Percentiles rank a stretch among this genome's conserved stretches.
phyloP scores from a whole-genome alignment of 2,113 vertebrate genomes.

The Rhinoderma darwinii region DNA sequence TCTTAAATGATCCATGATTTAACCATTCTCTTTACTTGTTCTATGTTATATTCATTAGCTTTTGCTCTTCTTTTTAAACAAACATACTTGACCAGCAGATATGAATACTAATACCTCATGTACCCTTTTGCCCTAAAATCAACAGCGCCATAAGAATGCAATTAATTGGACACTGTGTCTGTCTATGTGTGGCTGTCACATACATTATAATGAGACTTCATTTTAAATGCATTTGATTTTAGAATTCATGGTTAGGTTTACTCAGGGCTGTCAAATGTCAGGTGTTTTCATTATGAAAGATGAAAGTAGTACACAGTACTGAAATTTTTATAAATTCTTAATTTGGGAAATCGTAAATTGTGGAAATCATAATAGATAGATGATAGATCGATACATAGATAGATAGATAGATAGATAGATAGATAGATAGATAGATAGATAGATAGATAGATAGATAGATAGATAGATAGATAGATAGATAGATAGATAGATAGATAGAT shows the following conservation, averaged over 20 bases:
- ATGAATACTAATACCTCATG: background rate
- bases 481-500: too few relatives aligned
- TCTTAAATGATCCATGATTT: slow-evolving; percentile 23
- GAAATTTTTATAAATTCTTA: slow-evolving; percentile 22
- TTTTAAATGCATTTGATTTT: slow-evolving; percentile 50
- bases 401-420: too few relatives aligned
- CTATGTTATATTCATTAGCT: background rate
- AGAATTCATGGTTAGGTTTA: slow-evolving; percentile 50
- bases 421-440: background rate
- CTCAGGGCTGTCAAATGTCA: slow-evolving; percentile 46
- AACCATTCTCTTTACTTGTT: slow-evolving; percentile 12
- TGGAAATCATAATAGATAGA: background rate
- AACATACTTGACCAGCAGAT: slow-evolving; percentile 7
- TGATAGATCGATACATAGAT: too few relatives aligned
- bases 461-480: background rate
- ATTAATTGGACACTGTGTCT: slow-evolving; percentile 46
- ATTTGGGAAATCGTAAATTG: background rate
- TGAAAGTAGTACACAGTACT: slow-evolving; percentile 4
- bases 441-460: background rate
- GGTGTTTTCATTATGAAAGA: slow-evolving; percentile 48
- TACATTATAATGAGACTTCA: slow-evolving; percentile 42
- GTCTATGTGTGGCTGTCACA: background rate
- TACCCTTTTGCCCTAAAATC: slow-evolving; percentile 15
- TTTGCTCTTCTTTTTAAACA: background rate
- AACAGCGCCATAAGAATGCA: slow-evolving; percentile 15